phyloP scores from a whole-genome alignment of 1,140 invertebrate species.

The Leptoteleia sp. region DNA sequence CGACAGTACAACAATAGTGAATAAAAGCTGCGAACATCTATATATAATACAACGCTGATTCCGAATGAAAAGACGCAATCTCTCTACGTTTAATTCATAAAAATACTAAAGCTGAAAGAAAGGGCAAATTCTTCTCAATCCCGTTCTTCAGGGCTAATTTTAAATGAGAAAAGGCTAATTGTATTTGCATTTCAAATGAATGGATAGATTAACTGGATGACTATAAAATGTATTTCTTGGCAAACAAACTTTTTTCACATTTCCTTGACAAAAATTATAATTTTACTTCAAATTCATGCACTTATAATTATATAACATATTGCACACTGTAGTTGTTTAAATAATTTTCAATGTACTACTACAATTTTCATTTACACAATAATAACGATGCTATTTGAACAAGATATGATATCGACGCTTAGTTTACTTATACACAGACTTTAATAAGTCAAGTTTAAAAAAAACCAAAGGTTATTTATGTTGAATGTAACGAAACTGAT shows the following conservation, averaged over 20 bases:
- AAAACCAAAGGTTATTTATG: too few relatives aligned
- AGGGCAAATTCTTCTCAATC: slow-evolving; percentile 49
- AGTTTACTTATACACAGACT: too few relatives aligned
- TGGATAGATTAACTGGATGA: slow-evolving; percentile 49
- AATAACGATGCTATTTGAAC: too few relatives aligned
- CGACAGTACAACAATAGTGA: slow-evolving; percentile 41
- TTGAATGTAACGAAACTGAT: too few relatives aligned
- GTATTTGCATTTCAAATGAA: slow-evolving; percentile 59
- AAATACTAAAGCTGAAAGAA: slow-evolving; percentile 68
- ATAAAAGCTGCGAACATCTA: slow-evolving; percentile 58
- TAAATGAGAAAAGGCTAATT: slow-evolving; percentile 52
- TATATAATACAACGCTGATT: slow-evolving; percentile 60
- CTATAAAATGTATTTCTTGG: slow-evolving; percentile 43
- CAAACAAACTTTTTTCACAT: slow-evolving; percentile 23
- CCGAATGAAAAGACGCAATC: slow-evolving; percentile 64
- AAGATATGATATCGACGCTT: too few relatives aligned
- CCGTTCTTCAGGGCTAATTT: slow-evolving; percentile 48
- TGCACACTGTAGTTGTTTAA: too few relatives aligned
- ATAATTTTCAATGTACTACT: too few relatives aligned
- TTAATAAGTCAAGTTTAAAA: too few relatives aligned
- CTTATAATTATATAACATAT: too few relatives aligned
- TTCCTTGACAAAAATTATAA: slow-evolving; percentile 20
- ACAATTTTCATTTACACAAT: too few relatives aligned
- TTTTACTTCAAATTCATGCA: background rate
- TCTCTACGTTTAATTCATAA: slow-evolving; percentile 72